A percentile compares a stretch with the other conserved stretches of the same genome.
These are phyloP conservation scores for Denticeps clupeoides DNA, from an alignment of 2,797 vertebrate species.

Conservation along the genomic window DNA sequence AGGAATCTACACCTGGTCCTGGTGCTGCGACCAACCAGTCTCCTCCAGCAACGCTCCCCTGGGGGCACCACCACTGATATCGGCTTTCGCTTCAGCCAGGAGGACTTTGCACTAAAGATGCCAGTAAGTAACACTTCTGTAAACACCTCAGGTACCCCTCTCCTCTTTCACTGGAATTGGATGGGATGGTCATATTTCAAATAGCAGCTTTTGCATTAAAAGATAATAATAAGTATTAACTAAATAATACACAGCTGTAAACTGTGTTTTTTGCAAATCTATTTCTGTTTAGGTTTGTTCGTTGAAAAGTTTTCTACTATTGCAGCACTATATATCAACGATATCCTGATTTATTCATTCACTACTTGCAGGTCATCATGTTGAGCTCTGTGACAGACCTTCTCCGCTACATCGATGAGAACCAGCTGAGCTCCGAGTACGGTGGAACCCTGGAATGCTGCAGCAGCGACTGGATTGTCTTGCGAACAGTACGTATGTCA, in stretches of 20 bases:
- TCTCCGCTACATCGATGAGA: constrained; percentile 86
- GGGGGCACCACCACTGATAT: constrained; percentile 73
- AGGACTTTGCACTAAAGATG: constrained; percentile 88
- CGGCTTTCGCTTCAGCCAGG: constrained; percentile 89
- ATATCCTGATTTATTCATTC: not conserved
- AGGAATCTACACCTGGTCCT: constrained; percentile 86
- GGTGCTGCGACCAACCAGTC: constrained; percentile 75
- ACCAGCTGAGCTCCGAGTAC: constrained; percentile 83
- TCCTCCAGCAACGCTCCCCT: constrained; percentile 71
- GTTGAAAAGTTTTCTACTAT: no score
- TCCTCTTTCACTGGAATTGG: no score
- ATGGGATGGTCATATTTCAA: no score
- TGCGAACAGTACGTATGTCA: constrained; percentile 67
- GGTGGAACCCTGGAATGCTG: constrained; percentile 82
- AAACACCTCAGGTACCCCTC: no score
- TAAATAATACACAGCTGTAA: no score
- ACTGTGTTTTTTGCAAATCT: not conserved
- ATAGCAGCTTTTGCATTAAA: no score
- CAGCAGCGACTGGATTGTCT: constrained; percentile 87
- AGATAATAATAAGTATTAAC: no score
- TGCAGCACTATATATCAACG: no score
- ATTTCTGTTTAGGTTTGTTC: no score
- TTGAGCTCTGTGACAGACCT: constrained; percentile 88
- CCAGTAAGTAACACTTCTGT: constrained; percentile 66
- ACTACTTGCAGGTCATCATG: constrained; percentile 76